Conservation (phyloP, 2,113 vertebrate genomes). For the Cavia aperea region DNA sequence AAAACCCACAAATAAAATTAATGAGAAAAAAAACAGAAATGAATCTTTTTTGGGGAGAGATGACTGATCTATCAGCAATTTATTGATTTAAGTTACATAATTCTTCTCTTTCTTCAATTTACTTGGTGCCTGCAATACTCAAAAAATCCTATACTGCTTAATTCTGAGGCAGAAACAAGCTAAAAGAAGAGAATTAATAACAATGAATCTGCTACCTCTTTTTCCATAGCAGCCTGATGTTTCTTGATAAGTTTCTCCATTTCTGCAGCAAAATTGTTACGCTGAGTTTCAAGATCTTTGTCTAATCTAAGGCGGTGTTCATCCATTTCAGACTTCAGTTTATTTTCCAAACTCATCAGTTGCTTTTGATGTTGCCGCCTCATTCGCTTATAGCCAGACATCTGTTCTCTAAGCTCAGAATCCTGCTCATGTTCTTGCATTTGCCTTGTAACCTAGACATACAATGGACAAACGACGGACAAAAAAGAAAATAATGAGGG, state of each 20-base stretch:
- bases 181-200: constrained; percentile 46
- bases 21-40: not conserved
- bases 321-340: constrained; percentile 97
- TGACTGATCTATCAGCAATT: constrained; percentile 25
- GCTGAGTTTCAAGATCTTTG: constrained; percentile 98
- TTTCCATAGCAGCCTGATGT: constrained; percentile 95
- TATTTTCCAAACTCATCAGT: constrained; percentile 97
- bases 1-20: not conserved
- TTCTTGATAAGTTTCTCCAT: constrained; percentile 99
- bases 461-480: constrained; percentile 24
- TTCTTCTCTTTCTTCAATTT: constrained; percentile 58
- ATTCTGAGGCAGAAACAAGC: constrained; percentile 33
- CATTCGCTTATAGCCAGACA: constrained; percentile 98
- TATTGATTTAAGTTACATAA: constrained; percentile 60
- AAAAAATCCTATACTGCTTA: constrained; percentile 57
- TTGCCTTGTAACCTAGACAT: constrained; percentile 92
- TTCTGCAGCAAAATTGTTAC: constrained; percentile 94
- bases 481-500: not conserved
- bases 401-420: constrained; percentile 96
- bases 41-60: not conserved
- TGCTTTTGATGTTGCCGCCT: constrained; percentile 98
- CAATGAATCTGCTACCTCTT: constrained; percentile 83
- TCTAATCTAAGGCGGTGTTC: constrained; percentile 96
- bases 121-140: constrained; percentile 54
- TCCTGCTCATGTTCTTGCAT: constrained; percentile 99